Evolutionary conservation across 2,113 vertebrate species (phyloP), one percentile per base, ranked within the genome.

Genomic region (Eptesicus fuscus): DNA sequence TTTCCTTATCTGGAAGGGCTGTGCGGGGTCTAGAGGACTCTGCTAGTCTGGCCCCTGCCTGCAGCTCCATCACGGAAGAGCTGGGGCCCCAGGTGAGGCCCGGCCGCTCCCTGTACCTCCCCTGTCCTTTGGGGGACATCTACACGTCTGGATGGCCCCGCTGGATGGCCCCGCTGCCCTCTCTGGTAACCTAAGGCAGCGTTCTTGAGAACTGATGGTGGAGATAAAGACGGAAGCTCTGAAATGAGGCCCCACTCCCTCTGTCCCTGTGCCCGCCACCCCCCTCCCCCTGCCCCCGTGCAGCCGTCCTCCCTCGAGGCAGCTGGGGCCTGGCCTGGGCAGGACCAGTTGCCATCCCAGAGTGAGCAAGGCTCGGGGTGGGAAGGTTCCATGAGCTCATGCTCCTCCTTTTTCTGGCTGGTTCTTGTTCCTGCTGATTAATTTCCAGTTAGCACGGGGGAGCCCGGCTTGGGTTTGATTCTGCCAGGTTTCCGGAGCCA

Each of bases 391-490:
- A 51, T 71, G 13, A 73, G 77, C 77, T 90, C 93, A 61, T 67
- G 88, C 47, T 84, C 44, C 77, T 88, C n/a, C 93, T 69, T 53
- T 71, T 88, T 49, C 82, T 71, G 73, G 67, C 61, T 37, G 53
- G 44, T 63, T 69, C 84, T 73, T 69, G 88, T 83, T 95, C 91
- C 83, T 95, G 35, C 61, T 51, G 69, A 86, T 94, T 94, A 67
- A 83, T 76, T 91, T 71, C 76, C 84, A 83, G 5, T 94, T 79
- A 94, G 89, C 74, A 32, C 74, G 2, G 14, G 78, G 71, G 35
- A 91, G n/a, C 70, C 79, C 86, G 73, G 92, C 69, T 49, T 70
- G 90, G 65, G 28, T 78, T 71, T 25, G 90, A 79, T 69, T 80
- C 89, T 95, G 94, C 93, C 77, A 73, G 65, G 40, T 89, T 74